Percentiles rank a stretch among this genome's conserved stretches.
phyloP scores from a whole-genome alignment of 2,113 vertebrate genomes.

The Zapus hudsonius region DNA sequence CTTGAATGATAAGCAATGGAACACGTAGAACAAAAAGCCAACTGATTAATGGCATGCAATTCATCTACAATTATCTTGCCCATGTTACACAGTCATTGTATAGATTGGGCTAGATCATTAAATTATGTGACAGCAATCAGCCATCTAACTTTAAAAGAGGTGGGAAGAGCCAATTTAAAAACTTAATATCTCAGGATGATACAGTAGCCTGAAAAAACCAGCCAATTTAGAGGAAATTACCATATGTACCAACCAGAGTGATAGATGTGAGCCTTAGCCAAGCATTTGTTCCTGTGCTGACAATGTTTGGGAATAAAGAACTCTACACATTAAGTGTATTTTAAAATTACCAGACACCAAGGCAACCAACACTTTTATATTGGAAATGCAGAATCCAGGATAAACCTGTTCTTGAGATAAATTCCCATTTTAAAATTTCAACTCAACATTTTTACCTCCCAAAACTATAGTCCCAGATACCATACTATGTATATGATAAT shows the following conservation, averaged over 20 bases:
- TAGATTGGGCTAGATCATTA: constrained; percentile 78
- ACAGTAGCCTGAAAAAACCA: constrained; percentile 77
- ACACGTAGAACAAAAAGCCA: constrained; percentile 80
- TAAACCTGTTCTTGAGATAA: neutral
- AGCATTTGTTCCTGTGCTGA: constrained; percentile 67
- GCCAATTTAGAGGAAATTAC: constrained; percentile 81
- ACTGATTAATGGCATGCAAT: constrained; percentile 81
- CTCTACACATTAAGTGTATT: neutral
- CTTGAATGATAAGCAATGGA: constrained; percentile 81
- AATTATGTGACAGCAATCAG: constrained; percentile 54
- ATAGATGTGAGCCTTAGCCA: constrained; percentile 74
- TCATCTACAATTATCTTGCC: constrained; percentile 79
- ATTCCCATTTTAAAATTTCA: neutral
- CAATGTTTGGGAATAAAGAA: constrained; percentile 56
- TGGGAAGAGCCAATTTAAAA: constrained; percentile 78
- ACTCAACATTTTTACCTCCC: neutral
- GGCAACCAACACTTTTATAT: neutral
- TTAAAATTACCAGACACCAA: neutral
- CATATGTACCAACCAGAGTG: constrained; percentile 75
- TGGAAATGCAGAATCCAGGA: neutral
- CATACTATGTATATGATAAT: neutral
- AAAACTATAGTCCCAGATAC: neutral
- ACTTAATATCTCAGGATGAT: constrained; percentile 81
- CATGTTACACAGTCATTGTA: constrained; percentile 67
- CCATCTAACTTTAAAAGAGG: constrained; percentile 69